Evolutionary conservation across 2,888 invertebrate species (phyloP), one percentile per base, ranked within the genome.

Genomic region (Hydriomena furcata): DNA sequence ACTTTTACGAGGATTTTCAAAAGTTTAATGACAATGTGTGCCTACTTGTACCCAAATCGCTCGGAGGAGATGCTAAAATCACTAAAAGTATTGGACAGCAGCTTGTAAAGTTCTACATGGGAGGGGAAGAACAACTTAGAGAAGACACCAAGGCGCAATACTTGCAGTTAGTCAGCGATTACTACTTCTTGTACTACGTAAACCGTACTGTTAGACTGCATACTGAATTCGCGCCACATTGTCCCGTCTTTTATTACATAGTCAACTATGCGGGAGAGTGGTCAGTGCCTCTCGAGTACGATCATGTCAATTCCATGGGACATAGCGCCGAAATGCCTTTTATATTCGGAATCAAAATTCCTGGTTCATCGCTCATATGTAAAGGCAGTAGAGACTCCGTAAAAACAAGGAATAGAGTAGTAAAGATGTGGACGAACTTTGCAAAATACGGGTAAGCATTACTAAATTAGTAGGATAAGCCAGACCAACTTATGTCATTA

Each of bases 361-460:
- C 70, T 7, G 68, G 72, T 7, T 51, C 51, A 13, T 60, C 63
- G 4, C 20, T 65, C 13, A 23, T 65, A 17, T 80, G 73, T 52
- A 80, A 79, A 62, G 85, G 85, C 11, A 83, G 79, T 56, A 65
- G 80, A 43, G 84, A 88, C 58, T 82, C 84, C 5, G 61, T 82
- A 1, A 72, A 57, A 31, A 85, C 82, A 8, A 79, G 83, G 56
- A 76, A 63, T 12, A 77, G 82, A 67, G 75, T 89, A 37, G 63
- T 86, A 2, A 83, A 76, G 64, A 77, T 91, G 83, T 91, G 91
- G 89, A 90, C 90, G 0, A 91, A 91, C 63, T 91, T 91, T 65
- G 90, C 91, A 27, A 90, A 84, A 78, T 81, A 76, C 60, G 84
- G 91, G 91, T 91, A 75, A 69, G 71, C 54, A 51, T 24, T 40